Base-by-base conservation (phyloP, 2,113 vertebrate genomes). In the Perca schrenkii region DNA sequence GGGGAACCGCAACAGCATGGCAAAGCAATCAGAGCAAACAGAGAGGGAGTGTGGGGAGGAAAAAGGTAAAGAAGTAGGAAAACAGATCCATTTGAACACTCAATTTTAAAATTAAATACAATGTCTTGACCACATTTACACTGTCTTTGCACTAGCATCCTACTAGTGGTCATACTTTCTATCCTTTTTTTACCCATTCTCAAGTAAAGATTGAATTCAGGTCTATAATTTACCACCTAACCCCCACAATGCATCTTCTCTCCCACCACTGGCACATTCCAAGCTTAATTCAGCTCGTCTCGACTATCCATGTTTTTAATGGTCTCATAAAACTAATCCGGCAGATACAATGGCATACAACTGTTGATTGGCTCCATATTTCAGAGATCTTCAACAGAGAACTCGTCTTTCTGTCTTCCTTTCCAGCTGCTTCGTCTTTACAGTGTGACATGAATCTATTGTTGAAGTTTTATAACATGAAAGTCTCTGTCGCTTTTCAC, bases 1-100 rank as follows among this genome's bases (percentile, higher is more conserved):
- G 71, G 49, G 56, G 75, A 87, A 68, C 62, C 15, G 31, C 70
- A 58, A 49, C 52, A 84, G 77, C 80, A 89, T 88, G 84, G 79
- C 83, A 88, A 92, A 92, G 83, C 77, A 86, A 90, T 94, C 90
- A 91, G 61, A 75, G 79, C n/a, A 77, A 79, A 77, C 21, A 82
- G 54, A 68, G 56, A 52, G 22, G 54, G 50, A 54, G 49, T 49
- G 31, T 15, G 16, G 40, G 22, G 34, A 65, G 43, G 65, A 21
- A 46, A 5, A 58, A 56, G 46, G 70, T 25, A 62, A 66, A 69
- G 40, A 82, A 83, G 73, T 56, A 79, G 62, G 56, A 73, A 78
- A 83, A 86, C 74, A 73, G 67, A 83, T 78, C 49, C 17, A n/a
- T 63, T 77, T 21, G 15, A 8, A 71, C 4, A 16, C 19, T 61